Evolutionary conservation across 2,888 invertebrate genomes (phyloP), one percentile per base, ranked within the genome.

Genomic region (Stenodera caucasica): DNA sequence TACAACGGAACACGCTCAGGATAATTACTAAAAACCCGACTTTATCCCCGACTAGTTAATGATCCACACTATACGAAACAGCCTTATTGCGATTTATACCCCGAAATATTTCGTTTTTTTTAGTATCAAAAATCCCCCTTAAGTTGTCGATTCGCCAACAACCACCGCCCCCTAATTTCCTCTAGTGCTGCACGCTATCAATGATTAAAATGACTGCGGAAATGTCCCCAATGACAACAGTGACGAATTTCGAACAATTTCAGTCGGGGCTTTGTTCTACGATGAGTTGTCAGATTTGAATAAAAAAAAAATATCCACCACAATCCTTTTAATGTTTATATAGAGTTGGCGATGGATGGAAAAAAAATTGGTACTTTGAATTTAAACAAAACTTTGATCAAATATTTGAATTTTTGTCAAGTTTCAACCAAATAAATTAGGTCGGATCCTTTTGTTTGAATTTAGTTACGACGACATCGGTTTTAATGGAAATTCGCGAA

Each of bases 21-120:
- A 70, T 73, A 73, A 74, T 74, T 73, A 73, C 68, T 67, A 64
- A 69, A 72, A 72, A 72, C 70, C 70, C 62, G 61, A n/a, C 23
- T 33, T 53, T 26, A 26, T 26, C 26, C 26, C 26, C n/a, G 26
- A 26, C 26, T 26, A 45, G 8, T 11, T 45, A 45, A 45, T 45
- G 15, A 18, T 18, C 18, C 3, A 45, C 15, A 18, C 18, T 40
- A 18, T 40, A 40, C 21, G n/a, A n/a, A 21, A 21, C 45, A 45
- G 21, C 21, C 45, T 45, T 45, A 11, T 12, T 21, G 12, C 45
- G 18, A 45, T 45, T 45, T 18, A 45, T 9, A 3, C 45, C 9
- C 2, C 5, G 35, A 14, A 5, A 2, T 5, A 14, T 4, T 35
- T 35, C 5, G 4, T 35, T 35, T 35, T 15, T 1, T 40, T 7